Conservation (phyloP, 2,113 vertebrate genomes). For the Corydoras maculifer region DNA sequence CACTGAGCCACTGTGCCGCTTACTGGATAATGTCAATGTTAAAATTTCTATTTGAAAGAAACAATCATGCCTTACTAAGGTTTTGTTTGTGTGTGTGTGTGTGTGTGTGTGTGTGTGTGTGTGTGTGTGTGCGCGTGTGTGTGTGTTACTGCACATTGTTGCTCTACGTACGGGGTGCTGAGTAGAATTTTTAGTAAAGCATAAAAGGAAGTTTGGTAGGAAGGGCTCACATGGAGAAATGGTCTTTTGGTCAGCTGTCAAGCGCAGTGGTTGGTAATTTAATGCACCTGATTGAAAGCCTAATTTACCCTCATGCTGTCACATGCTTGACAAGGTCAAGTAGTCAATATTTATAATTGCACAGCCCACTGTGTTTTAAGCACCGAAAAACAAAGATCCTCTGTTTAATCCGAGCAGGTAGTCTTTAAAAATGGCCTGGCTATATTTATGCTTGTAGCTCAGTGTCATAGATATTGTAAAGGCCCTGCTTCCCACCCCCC, state of each 20-base stretch:
- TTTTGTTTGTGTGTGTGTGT: too few relatives aligned
- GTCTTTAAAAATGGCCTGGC: conserved; percentile 4
- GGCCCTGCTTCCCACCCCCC: too few relatives aligned
- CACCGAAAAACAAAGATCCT: conserved; percentile 9
- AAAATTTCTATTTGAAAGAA: too few relatives aligned
- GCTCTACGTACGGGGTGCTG: not conserved
- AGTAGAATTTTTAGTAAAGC: conserved; percentile 8
- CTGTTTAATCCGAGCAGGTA: conserved; percentile 23
- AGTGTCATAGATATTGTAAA: too few relatives aligned
- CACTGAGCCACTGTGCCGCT: too few relatives aligned
- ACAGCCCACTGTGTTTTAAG: conserved; percentile 29
- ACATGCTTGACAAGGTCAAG: conserved; percentile 34
- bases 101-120: too few relatives aligned
- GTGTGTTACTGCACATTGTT: too few relatives aligned
- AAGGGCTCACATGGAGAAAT: conserved; percentile 12
- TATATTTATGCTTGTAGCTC: too few relatives aligned
- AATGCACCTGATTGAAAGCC: conserved; percentile 41
- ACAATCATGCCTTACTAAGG: too few relatives aligned
- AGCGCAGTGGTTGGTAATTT: conserved; percentile 22
- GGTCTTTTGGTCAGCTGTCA: conserved; percentile 29
- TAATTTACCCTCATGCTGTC: conserved; percentile 40
- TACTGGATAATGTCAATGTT: too few relatives aligned
- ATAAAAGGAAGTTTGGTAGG: conserved; percentile 12
- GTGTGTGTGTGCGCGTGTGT: too few relatives aligned
- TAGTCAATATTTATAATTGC: conserved; percentile 46